Evolutionary conservation across 2,888 invertebrate species (phyloP), one percentile per base, ranked within the genome.

Genomic region (Epicampocera succincta): DNA sequence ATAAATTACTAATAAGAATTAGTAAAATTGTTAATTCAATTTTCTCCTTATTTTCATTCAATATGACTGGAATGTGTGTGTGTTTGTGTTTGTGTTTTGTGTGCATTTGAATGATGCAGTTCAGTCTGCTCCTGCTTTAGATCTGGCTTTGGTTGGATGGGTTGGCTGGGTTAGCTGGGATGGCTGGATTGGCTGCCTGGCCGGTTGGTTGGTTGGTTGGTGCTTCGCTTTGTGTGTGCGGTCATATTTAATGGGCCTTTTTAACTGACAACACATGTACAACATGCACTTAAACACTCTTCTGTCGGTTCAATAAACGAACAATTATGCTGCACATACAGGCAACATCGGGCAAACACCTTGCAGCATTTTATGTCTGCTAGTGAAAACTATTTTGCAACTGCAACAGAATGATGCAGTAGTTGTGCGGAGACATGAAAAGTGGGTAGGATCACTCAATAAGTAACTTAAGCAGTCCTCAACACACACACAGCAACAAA

Each of bases 1-100:
- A 73, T 73, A 73, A 65, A 73, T 73, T 63, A 56, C 54, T 33
- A 65, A 56, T 46, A 38, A 33, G 73, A 60, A 71, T 50, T 48
- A 65, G 29, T 65, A 19, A 63, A 54, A 65, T 33, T 72, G 15
- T 61, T 54, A 48, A 73, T 56, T 73, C 63, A 73, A 69, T 76
- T 44, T 61, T 52, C 44, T 52, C 1, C 15, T 50, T 21, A 6
- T 44, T 15, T 46, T 48, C 11, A 40, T 50, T 33, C 29, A 44
- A 50, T 48, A 42, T 48, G 56, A 60, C 9, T 29, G 15, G 33
- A 33, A 25, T 15, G 11, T 42, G 12, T 1, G 52, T 15, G 12
- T 13, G 5, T 66, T n/a, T n/a, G n/a, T n/a, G n/a, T n/a, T n/a
- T n/a, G n/a, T n/a, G n/a, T n/a, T n/a, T n/a, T n/a, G 40, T 25